These are phyloP conservation scores for Sinohyriopsis cumingii DNA, from an alignment of 2,888 invertebrate species.

Conservation along the genomic window DNA sequence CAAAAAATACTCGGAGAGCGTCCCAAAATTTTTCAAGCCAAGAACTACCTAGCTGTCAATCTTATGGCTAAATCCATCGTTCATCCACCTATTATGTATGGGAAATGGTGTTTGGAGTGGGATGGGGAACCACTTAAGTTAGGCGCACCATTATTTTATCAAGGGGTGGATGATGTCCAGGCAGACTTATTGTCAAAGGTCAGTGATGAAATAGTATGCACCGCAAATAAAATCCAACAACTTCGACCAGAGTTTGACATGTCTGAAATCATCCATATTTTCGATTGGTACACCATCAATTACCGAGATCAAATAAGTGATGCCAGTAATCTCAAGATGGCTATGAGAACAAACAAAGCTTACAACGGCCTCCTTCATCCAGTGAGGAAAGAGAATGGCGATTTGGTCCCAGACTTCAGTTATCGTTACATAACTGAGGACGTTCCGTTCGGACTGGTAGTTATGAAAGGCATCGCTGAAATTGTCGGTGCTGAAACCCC, in stretches of 20 bases:
- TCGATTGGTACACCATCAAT: constrained; percentile 50
- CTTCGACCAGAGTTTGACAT: constrained; percentile 41
- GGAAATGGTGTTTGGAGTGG: constrained; percentile 50
- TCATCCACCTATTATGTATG: constrained; percentile 59
- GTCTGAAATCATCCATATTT: constrained; percentile 47
- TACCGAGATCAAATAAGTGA: constrained; percentile 48
- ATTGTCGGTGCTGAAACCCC: constrained; percentile 53
- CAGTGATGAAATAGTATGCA: constrained; percentile 52
- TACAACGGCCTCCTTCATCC: constrained; percentile 54
- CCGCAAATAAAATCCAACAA: constrained; percentile 44
- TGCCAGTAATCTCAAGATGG: constrained; percentile 30
- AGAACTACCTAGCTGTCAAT: constrained; percentile 54
- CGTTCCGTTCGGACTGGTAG: constrained; percentile 54
- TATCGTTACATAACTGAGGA: constrained; percentile 58
- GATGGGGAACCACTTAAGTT: constrained; percentile 44
- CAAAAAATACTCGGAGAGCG: constrained; percentile 47
- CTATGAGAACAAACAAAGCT: constrained; percentile 50
- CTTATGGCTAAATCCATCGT: constrained; percentile 56
- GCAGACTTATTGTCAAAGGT: constrained; percentile 46
- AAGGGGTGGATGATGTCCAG: constrained; percentile 51
- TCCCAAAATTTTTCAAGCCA: constrained; percentile 38
- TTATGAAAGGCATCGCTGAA: constrained; percentile 54
- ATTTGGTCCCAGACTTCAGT: constrained; percentile 51
- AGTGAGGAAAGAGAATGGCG: constrained; percentile 41
- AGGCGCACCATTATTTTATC: constrained; percentile 56